Conservation (phyloP, 2,888 invertebrate genomes). For the Choreutis nemorana region DNA sequence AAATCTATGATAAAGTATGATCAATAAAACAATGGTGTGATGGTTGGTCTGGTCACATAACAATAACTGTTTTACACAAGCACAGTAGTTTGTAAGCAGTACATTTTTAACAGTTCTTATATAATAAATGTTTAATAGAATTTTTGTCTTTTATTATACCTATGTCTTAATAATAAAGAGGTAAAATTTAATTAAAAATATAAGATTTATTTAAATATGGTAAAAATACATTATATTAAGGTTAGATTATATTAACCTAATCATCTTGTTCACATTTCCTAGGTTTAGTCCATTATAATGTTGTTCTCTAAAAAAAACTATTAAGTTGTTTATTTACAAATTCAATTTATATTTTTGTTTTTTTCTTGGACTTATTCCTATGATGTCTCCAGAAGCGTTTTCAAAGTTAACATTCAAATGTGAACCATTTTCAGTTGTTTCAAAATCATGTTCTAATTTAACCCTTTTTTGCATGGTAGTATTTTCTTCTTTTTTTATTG, state of each 20-base stretch:
- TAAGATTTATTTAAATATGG: slow-evolving; percentile 2
- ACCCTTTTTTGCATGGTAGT: slow-evolving; percentile 2
- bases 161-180: slow-evolving; percentile 4
- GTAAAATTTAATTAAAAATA: slow-evolving; percentile 3
- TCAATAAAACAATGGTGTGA: too few relatives aligned
- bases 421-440: neutral
- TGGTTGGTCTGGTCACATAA: too few relatives aligned
- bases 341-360: slow-evolving; percentile 14
- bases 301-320: too few relatives aligned
- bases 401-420: slow-evolving; percentile 3
- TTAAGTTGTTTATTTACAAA: slow-evolving; percentile 11
- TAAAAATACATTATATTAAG: too few relatives aligned
- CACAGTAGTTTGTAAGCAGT: slow-evolving; percentile 32
- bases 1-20: too few relatives aligned
- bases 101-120: slow-evolving; percentile 29
- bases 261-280: too few relatives aligned
- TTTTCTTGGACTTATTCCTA: slow-evolving; percentile 10
- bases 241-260: too few relatives aligned
- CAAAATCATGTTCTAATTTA: slow-evolving; percentile 3
- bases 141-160: too few relatives aligned
- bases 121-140: too few relatives aligned
- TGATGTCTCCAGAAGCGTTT: neutral
- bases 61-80: slow-evolving; percentile 30
- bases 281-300: too few relatives aligned
- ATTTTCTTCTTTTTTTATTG: slow-evolving; percentile 4